phyloP scores from a whole-genome alignment of 2,797 vertebrate genomes.

The Platalea minor region DNA sequence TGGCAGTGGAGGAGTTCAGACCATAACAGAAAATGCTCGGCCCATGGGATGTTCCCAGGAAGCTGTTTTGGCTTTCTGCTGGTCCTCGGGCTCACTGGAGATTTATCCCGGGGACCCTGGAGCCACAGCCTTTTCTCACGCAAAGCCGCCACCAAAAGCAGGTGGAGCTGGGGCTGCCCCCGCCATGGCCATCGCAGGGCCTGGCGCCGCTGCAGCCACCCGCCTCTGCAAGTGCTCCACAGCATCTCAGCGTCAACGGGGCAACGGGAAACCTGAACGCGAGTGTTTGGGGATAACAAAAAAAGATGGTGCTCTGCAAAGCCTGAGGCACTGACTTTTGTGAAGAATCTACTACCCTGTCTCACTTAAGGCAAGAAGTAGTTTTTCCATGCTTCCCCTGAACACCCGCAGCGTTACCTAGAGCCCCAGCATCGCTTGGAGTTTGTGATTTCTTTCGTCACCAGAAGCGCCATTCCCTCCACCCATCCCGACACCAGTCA shows the following conservation, averaged over 20 bases:
- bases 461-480: not conserved
- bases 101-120: not conserved
- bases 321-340: not conserved
- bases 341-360: not conserved
- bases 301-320: not conserved
- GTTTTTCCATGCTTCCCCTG: not conserved
- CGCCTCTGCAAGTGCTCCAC: rapidly evolving
- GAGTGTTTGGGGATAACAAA: no score
- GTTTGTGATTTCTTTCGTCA: not conserved
- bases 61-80: not conserved
- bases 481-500: rapidly evolving
- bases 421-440: not conserved
- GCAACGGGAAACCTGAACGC: not conserved
- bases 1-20: not conserved
- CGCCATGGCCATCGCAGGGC: rapidly evolving
- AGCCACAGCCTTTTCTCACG: not conserved
- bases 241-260: rapidly evolving
- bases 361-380: not conserved
- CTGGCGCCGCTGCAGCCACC: not conserved
- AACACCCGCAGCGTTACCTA: not conserved
- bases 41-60: rapidly evolving
- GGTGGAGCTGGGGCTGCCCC: no score
- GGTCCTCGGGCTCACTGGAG: not conserved
- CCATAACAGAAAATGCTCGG: no score
- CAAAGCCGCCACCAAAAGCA: not conserved